These are phyloP conservation scores for Etheostoma cragini DNA, from an alignment of 2,113 vertebrate species.

Conservation along the genomic window DNA sequence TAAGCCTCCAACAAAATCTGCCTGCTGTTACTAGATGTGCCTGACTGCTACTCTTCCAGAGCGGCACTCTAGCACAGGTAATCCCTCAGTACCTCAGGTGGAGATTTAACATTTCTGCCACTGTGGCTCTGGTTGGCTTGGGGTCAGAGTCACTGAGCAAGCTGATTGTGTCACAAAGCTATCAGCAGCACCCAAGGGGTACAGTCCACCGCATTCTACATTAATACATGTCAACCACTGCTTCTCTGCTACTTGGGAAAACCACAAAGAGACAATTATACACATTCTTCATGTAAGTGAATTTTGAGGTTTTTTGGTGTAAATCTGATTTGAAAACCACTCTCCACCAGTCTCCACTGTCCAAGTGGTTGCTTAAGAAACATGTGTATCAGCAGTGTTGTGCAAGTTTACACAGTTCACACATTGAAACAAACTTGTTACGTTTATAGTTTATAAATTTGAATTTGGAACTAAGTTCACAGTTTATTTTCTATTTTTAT, in stretches of 20 bases:
- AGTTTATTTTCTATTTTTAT: too few relatives aligned
- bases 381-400: background rate
- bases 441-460: too few relatives aligned
- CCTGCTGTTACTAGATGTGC: conserved; percentile 45
- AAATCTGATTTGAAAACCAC: conserved; percentile 15
- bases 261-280: conserved; percentile 32
- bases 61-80: conserved; percentile 53
- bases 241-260: conserved; percentile 25
- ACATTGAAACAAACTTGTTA: too few relatives aligned
- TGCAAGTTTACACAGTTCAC: too few relatives aligned
- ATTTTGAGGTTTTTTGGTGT: conserved; percentile 15
- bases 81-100: conserved; percentile 39
- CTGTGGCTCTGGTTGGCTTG: conserved; percentile 30
- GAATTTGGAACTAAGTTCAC: too few relatives aligned
- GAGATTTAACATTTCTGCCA: conserved; percentile 54
- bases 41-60: conserved; percentile 36
- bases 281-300: conserved; percentile 17
- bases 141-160: conserved; percentile 28
- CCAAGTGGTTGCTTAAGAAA: background rate
- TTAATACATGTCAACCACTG: conserved; percentile 7
- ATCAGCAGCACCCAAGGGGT: conserved; percentile 38
- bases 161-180: conserved; percentile 40
- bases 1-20: conserved; percentile 49
- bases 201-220: conserved; percentile 13
- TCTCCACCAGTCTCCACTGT: background rate